Conservation (phyloP, 2,113 vertebrate genomes). For the Dromiciops gliroides region DNA sequence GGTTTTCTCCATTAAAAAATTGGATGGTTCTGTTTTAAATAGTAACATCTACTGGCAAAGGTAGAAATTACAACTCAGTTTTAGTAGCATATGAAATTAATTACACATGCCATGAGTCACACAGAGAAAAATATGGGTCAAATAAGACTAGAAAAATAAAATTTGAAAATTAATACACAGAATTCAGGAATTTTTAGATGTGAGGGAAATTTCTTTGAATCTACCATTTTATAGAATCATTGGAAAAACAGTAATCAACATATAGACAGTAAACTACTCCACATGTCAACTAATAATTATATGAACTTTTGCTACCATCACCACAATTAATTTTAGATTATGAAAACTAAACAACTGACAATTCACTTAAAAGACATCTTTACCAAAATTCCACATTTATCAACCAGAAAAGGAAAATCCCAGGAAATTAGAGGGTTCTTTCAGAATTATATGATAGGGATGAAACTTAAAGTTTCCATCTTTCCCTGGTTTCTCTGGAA, state of each 20-base stretch:
- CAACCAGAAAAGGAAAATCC: no score
- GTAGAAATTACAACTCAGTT: not conserved
- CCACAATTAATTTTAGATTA: not conserved
- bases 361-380: not conserved
- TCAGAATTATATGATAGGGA: no score
- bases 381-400: no score
- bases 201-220: not conserved
- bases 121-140: not conserved
- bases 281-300: not conserved
- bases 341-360: not conserved
- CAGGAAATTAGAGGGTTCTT: no score
- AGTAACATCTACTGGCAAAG: not conserved
- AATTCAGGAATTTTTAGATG: not conserved
- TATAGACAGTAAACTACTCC: not conserved
- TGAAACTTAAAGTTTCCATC: no score
- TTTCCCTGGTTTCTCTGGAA: no score
- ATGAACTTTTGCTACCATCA: not conserved
- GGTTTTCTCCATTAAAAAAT: not conserved
- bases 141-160: not conserved
- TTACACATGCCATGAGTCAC: not conserved
- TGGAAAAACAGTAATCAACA: not conserved
- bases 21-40: not conserved
- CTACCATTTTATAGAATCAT: not conserved
- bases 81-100: not conserved
- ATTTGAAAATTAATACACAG: not conserved